phyloP scores from a whole-genome alignment of 1,140 invertebrate genomes.

The Liolophura sinensis region DNA sequence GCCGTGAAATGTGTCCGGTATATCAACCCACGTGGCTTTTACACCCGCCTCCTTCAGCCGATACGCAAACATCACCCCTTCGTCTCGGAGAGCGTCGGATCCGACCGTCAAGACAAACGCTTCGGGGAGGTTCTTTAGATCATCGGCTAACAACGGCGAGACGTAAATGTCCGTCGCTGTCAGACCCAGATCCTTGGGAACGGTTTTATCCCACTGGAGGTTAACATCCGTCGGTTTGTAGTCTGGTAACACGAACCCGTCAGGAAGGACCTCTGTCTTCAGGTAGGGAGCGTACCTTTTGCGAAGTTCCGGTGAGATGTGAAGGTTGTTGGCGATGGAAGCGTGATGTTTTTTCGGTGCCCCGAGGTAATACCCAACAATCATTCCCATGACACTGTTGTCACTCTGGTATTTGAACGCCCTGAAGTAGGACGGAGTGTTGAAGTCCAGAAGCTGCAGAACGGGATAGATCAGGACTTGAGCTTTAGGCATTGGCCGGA shows the following conservation, averaged over 20 bases:
- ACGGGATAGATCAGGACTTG: constrained; percentile 44
- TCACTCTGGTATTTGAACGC: constrained; percentile 21
- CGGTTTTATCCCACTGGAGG: constrained; percentile 24
- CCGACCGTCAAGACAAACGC: constrained; percentile 40
- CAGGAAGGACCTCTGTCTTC: constrained; percentile 22
- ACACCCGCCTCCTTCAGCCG: constrained; percentile 32
- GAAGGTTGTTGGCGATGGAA: constrained; percentile 33
- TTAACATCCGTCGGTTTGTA: constrained; percentile 20
- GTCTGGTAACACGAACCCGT: constrained; percentile 20
- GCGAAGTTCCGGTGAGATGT: constrained; percentile 26
- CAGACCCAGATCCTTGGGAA: constrained; percentile 28
- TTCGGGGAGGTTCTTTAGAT: constrained; percentile 28
- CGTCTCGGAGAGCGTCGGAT: constrained; percentile 44
- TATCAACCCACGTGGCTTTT: background rate
- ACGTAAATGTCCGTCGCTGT: constrained; percentile 36
- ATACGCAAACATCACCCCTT: constrained; percentile 37
- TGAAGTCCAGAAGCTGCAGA: constrained; percentile 41
- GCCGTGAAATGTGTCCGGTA: too few relatives aligned
- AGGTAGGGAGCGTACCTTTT: constrained; percentile 19
- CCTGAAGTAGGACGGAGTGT: constrained; percentile 36
- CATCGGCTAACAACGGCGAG: constrained; percentile 35
- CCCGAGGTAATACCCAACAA: constrained; percentile 26
- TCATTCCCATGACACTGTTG: constrained; percentile 14
- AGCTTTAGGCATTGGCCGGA: constrained; percentile 18
- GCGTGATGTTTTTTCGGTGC: constrained; percentile 22